Conservation (phyloP, 2,797 vertebrate genomes). For the Botia kubotai region DNA sequence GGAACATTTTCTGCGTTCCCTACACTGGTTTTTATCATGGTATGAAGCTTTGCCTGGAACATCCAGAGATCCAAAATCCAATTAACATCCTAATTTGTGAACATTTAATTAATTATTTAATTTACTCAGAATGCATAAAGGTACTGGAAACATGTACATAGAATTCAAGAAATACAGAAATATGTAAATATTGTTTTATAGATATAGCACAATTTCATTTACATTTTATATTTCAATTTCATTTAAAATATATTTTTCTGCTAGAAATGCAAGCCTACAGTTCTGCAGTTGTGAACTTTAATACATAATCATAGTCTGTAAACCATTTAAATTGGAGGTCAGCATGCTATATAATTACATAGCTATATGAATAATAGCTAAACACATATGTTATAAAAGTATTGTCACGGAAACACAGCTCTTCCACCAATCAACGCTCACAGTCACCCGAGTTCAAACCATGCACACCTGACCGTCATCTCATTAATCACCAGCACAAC, state of each 20-base stretch:
- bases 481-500: too few relatives aligned
- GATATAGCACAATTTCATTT: background rate
- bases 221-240: too few relatives aligned
- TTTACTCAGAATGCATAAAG: background rate
- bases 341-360: conserved; percentile 1
- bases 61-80: background rate
- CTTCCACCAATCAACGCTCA: too few relatives aligned
- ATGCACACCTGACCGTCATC: too few relatives aligned
- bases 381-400: background rate
- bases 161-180: too few relatives aligned
- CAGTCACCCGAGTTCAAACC: too few relatives aligned
- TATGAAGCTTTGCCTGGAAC: conserved; percentile 29
- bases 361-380: background rate
- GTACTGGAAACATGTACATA: background rate
- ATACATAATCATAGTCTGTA: conserved; percentile 16
- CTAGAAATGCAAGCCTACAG: too few relatives aligned
- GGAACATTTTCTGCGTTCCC: conserved; percentile 29
- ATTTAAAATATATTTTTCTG: too few relatives aligned
- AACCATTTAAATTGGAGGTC: conserved; percentile 7
- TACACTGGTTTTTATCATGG: conserved; percentile 39
- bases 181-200: too few relatives aligned
- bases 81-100: background rate
- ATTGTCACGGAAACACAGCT: background rate
- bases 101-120: background rate
- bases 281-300: background rate